A percentile compares a stretch with the other conserved stretches of the same genome.
These are phyloP conservation scores for Pipa parva DNA, from an alignment of 2,113 vertebrate species.

Conservation along the genomic window DNA sequence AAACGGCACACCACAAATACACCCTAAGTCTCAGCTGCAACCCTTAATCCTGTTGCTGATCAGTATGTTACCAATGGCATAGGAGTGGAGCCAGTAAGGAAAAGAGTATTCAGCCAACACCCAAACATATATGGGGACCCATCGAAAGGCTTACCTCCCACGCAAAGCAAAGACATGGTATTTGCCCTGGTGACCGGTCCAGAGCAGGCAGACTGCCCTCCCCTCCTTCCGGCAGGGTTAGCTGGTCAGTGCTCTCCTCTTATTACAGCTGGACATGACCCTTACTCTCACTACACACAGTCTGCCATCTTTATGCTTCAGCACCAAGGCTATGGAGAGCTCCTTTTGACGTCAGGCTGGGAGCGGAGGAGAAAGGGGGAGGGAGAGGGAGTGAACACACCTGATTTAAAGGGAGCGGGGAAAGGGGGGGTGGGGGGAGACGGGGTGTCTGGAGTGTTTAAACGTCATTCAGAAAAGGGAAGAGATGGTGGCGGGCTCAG, in stretches of 20 bases:
- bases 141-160: slow-evolving; percentile 25
- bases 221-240: slow-evolving; percentile 19
- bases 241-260: slow-evolving; percentile 16
- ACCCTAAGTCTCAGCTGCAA: no score
- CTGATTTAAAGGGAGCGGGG: slow-evolving; percentile 9
- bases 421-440: neutral
- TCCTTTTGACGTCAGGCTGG: slow-evolving; percentile 31
- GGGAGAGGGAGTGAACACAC: slow-evolving; percentile 17
- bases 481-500: neutral
- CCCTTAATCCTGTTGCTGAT: neutral
- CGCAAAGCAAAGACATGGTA: slow-evolving; percentile 38
- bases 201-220: slow-evolving; percentile 4
- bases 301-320: slow-evolving; percentile 35
- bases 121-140: neutral
- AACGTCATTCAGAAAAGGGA: neutral
- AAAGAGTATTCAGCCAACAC: slow-evolving; percentile 30
- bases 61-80: neutral
- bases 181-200: neutral
- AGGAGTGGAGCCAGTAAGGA: neutral
- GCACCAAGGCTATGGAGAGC: slow-evolving; percentile 34
- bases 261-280: slow-evolving; percentile 18
- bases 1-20: no score
- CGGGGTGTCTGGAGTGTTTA: neutral
- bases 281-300: neutral
- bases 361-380: slow-evolving; percentile 3